Evolutionary conservation across 35 echinoderm and acorn worm species (phyloP).

Genomic region (Ophiothrix spiculata): DNA sequence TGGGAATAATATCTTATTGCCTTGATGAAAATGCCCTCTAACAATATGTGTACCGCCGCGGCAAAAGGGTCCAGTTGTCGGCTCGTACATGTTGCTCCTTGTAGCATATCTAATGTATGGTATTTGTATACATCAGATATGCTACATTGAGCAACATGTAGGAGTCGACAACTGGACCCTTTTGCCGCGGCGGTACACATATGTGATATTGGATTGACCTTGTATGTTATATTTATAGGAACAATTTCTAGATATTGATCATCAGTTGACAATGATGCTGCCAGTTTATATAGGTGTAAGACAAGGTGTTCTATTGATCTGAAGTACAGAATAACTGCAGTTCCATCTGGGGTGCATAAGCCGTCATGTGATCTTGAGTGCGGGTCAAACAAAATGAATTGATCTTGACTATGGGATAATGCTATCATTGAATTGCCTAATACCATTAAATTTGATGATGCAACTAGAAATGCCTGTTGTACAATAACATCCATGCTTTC

Average conservation of each 20-base stretch:
- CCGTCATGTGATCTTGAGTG: constrained; percentile 22
- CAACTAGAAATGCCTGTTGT: constrained; percentile 24
- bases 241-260: constrained; percentile 17
- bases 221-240: neutral
- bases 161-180: too few species aligned
- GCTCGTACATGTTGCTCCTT: too few species aligned
- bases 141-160: too few species aligned
- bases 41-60: too few species aligned
- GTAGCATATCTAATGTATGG: too few species aligned
- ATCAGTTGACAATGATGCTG: neutral
- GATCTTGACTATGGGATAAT: neutral
- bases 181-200: too few species aligned
- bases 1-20: neutral
- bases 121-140: too few species aligned
- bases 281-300: neutral
- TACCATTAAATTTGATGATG: neutral
- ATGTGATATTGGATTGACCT: too few species aligned
- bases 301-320: neutral
- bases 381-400: constrained; percentile 28
- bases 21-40: constrained; percentile 40
- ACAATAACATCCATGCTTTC: neutral
- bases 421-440: constrained; percentile 19
- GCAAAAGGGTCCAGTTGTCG: too few species aligned
- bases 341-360: constrained; percentile 15
- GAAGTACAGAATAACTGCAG: constrained; percentile 1